Conservation (phyloP, 2,113 vertebrate genomes). For the Burhinus bistriatus region DNA sequence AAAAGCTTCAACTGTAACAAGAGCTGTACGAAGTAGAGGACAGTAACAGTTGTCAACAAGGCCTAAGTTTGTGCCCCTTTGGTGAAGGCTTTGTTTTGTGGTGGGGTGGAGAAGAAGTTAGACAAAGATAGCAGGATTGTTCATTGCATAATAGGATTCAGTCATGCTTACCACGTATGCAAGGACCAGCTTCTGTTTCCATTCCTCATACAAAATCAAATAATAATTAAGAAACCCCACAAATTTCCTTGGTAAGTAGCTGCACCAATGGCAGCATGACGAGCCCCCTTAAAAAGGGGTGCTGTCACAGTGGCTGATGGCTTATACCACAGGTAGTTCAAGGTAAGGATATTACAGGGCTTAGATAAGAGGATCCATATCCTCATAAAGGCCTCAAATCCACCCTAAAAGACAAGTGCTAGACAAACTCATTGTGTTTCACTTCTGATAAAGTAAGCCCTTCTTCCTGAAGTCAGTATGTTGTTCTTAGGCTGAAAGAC, state of each 20-base stretch:
- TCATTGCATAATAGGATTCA: background rate
- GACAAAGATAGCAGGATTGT: background rate
- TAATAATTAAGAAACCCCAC: background rate
- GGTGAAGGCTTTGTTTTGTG: background rate
- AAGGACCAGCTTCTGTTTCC: background rate
- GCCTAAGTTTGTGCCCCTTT: background rate
- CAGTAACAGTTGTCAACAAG: background rate
- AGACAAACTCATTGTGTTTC: background rate
- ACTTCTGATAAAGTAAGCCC: background rate
- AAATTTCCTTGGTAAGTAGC: background rate
- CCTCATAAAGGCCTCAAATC: background rate
- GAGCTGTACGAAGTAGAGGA: background rate
- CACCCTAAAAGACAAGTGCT: background rate
- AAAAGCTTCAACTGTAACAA: background rate
- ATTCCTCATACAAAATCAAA: background rate
- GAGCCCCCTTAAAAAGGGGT: background rate
- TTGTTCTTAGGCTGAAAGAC: background rate
- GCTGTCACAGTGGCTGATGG: background rate
- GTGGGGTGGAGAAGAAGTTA: background rate
- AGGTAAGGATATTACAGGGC: background rate
- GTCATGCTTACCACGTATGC: background rate
- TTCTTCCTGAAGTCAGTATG: background rate
- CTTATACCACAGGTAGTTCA: background rate
- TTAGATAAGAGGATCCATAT: background rate
- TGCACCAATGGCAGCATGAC: background rate